Evolutionary conservation across 2,888 invertebrate species (phyloP), one percentile per base, ranked within the genome.

Genomic region (Trichogramma evanescens): DNA sequence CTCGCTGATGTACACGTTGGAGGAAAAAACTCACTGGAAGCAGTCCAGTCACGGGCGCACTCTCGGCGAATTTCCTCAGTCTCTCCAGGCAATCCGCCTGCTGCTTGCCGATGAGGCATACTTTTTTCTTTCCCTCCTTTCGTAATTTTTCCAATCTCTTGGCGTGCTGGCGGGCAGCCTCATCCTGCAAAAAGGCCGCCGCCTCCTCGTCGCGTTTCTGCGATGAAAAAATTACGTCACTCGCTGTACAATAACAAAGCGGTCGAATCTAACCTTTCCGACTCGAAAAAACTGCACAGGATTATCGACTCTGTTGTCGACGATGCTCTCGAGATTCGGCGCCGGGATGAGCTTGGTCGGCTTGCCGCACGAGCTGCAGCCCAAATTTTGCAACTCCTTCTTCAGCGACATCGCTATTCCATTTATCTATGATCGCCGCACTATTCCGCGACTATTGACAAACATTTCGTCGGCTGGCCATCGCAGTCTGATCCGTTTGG

Each of bases 51-150:
- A 67, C 58, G 26, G 73, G 71, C 26, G 71, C 57, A 40, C 56
- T 61, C 45, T 70, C 63, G 1, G 72, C 73, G 48, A 62, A 70
- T 42, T 69, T 63, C 61, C 63, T 69, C 69, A 74, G 71, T 66
- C 68, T 68, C 8, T 64, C 60, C 39, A 68, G 65, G 53, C 69
- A 69, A 8, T 63, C 63, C 8, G 54, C 51, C 51, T 66, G 65
- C 1, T 26, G 26, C 26, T 26, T 26, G 26, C 26, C 2, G 26
- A 26, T 26, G 26, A 26, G 26, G 26, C 26, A 26, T 26, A 26
- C 26, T 26, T 26, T 26, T 26, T 26, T 26, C 26, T 26, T 26
- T 26, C 26, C 26, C 26, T 26, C 26, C 26, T 26, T 26, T 26
- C 26, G 26, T 26, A 26, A 26, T 26, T 26, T 26, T 26, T 26